Evolutionary conservation across 2,113 vertebrate genomes (phyloP), one percentile per base, ranked within the genome.

Genomic region (Odontesthes bonariensis): DNA sequence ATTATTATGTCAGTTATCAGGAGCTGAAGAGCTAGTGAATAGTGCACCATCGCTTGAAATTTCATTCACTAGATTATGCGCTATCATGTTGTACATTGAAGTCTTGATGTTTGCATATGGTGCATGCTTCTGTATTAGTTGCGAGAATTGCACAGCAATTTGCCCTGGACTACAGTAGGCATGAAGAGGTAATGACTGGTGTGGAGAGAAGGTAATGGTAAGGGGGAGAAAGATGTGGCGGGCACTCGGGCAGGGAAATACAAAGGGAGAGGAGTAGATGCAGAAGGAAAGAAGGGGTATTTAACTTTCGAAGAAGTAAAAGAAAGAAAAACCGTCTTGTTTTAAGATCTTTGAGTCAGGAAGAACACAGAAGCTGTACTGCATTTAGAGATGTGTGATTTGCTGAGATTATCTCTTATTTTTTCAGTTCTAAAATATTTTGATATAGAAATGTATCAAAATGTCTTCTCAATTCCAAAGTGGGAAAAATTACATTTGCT

Each of bases 81-180:
- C 55, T 13, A 49, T 47, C 16, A 55, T 12, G 31, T n/a, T 35
- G 32, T 54, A 23, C 20, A 51, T 35, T 11, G 64, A 27, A 75
- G 59, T 44, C 47, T 63, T 63, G 8, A 75, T 65, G 8, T 27
- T 19, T 33, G 49, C 52, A 55, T 23, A 51, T 62, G 17, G 20
- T 72, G 53, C 63, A 53, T 32, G 53, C 20, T 63, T 7, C 20
- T 31, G 69, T 69, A 42, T 13, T 52, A 12, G 33, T 33, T 69
- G 31, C 17, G 44, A 23, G 35, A 7, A 49, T 55, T 31, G 23
- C 17, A 56, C 5, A 44, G 16, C 23, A 44, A 13, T 61, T 9
- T 17, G 22, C 44, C 12, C 35, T 23, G 12, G 13, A 63, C 35
- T 27, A 10, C 8, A 75, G 40, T 12, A 6, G 60, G 58, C n/a